A percentile compares a stretch with the other conserved stretches of the same genome.
phyloP scores from a whole-genome alignment of 2,797 vertebrate genomes.

The Botia kubotai region DNA sequence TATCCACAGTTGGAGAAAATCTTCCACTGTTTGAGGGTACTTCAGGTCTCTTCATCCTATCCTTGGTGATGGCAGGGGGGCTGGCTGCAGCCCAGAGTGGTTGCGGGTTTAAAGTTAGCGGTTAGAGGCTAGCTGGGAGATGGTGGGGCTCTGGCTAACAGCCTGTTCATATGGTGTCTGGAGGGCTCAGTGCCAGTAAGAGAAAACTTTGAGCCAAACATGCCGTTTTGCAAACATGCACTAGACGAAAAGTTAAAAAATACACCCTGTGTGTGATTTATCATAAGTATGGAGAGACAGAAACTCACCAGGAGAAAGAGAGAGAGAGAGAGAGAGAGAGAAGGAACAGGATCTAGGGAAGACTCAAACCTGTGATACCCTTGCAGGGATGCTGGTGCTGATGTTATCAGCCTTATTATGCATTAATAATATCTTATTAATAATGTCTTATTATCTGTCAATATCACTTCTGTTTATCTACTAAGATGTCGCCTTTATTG shows the following conservation, averaged over 20 bases:
- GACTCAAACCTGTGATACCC: too few relatives aligned
- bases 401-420: too few relatives aligned
- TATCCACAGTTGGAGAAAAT: neutral
- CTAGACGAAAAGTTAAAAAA: neutral
- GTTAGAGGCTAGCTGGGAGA: slow-evolving; percentile 70
- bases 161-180: slow-evolving; percentile 65
- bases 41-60: slow-evolving; percentile 9
- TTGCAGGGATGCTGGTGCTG: too few relatives aligned
- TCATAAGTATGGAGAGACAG: too few relatives aligned
- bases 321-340: too few relatives aligned
- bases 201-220: slow-evolving; percentile 65
- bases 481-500: too few relatives aligned
- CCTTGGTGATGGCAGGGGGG: slow-evolving; percentile 9
- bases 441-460: neutral
- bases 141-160: slow-evolving; percentile 67
- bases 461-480: too few relatives aligned
- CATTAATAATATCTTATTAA: too few relatives aligned
- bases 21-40: neutral
- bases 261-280: neutral
- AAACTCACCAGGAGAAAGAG: too few relatives aligned
- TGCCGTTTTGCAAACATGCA: slow-evolving; percentile 56
- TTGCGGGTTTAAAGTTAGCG: slow-evolving; percentile 68
- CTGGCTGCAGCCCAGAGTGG: slow-evolving; percentile 55
- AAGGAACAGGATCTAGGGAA: too few relatives aligned
- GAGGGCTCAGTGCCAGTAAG: slow-evolving; percentile 60